Evolutionary conservation across 2,797 vertebrate genomes (phyloP).

Genomic region (Myotis findleyi): DNA sequence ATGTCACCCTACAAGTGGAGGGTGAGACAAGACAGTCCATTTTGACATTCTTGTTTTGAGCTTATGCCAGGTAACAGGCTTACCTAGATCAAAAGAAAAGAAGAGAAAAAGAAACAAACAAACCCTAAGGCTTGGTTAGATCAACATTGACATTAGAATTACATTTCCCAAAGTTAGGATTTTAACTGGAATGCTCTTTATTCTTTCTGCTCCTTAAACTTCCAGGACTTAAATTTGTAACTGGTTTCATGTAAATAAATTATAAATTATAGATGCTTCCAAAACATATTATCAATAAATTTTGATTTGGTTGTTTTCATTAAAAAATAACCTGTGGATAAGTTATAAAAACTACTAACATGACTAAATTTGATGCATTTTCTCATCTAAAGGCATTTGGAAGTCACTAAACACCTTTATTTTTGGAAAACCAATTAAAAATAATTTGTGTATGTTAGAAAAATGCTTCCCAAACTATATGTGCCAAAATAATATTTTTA

Average conservation of each 20-base stretch:
- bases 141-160: background rate
- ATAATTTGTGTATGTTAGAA: conserved; percentile 59
- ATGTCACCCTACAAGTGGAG: background rate
- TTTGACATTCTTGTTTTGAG: background rate
- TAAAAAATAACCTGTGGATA: background rate
- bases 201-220: background rate
- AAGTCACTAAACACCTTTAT: conserved; percentile 48
- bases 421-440: conserved; percentile 57
- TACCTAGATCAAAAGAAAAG: too few species aligned
- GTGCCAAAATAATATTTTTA: background rate
- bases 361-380: background rate
- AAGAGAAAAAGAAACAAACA: background rate
- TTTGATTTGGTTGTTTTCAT: background rate
- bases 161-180: background rate
- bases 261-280: conserved; percentile 33
- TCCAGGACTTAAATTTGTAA: conserved; percentile 38
- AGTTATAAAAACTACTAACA: background rate
- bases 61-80: background rate
- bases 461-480: background rate
- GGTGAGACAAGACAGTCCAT: background rate
- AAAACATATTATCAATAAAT: conserved; percentile 1
- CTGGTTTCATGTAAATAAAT: conserved; percentile 24
- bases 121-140: background rate
- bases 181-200: background rate
- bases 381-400: background rate